These are phyloP conservation scores for Orthosia incerta DNA, from an alignment of 2,888 invertebrate genomes.

Conservation along the genomic window DNA sequence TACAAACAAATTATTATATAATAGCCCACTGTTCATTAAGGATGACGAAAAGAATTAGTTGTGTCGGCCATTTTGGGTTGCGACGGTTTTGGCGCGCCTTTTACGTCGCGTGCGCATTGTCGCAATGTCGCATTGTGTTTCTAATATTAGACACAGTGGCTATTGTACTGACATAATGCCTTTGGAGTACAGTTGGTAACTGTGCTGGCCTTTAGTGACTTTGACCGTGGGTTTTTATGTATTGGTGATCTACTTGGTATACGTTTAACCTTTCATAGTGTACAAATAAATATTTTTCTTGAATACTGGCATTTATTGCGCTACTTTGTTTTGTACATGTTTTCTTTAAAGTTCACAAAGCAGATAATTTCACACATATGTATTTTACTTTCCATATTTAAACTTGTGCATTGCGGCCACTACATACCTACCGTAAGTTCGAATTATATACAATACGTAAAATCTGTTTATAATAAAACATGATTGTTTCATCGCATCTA, in stretches of 20 bases:
- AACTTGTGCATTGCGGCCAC: neutral
- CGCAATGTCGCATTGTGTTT: conserved; percentile 77
- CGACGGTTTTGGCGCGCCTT: conserved; percentile 65
- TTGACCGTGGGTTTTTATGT: conserved; percentile 43
- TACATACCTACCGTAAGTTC: neutral
- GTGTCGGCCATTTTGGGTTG: conserved; percentile 69
- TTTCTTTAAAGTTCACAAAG: neutral
- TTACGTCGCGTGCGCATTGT: conserved; percentile 56
- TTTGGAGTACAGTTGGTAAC: conserved; percentile 60
- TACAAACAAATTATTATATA: conserved; percentile 59
- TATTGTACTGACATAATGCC: conserved; percentile 63
- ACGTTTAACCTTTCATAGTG: neutral
- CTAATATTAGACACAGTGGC: conserved; percentile 76
- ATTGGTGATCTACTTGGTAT: conserved; percentile 1
- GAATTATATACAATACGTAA: neutral
- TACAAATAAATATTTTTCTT: neutral
- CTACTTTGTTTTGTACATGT: no score
- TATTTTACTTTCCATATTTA: neutral
- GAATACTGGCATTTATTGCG: neutral
- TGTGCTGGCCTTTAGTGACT: conserved; percentile 45
- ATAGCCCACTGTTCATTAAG: conserved; percentile 60
- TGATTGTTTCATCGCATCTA: neutral
- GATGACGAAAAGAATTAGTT: conserved; percentile 65
- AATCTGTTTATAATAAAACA: neutral
- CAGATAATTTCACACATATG: neutral